These are phyloP conservation scores for Leptinotarsa rubiginosa DNA, from an alignment of 2,888 invertebrate species.

Conservation along the genomic window DNA sequence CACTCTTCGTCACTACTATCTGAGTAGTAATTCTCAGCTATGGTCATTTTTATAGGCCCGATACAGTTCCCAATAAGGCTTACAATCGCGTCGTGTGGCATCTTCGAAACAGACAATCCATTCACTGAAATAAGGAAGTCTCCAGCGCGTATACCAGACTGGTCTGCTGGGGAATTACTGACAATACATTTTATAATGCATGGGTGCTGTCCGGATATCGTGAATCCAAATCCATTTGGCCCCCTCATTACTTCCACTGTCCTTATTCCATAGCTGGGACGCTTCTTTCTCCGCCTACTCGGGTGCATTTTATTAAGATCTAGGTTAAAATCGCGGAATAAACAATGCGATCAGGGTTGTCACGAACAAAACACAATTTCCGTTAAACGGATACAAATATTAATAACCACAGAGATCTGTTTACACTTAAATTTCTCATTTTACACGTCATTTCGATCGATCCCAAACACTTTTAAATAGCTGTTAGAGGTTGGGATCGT, in stretches of 20 bases:
- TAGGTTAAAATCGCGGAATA: constrained; percentile 21
- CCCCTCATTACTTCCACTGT: constrained; percentile 89
- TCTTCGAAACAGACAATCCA: constrained; percentile 89
- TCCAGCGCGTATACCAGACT: constrained; percentile 89
- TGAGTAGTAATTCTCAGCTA: constrained; percentile 88
- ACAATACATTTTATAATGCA: constrained; percentile 96
- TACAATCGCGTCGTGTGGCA: constrained; percentile 94
- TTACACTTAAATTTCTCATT: constrained; percentile 30
- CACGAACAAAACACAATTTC: constrained; percentile 24
- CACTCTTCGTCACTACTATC: constrained; percentile 86
- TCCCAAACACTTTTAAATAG: constrained; percentile 61
- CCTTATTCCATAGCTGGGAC: constrained; percentile 80
- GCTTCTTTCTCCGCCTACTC: constrained; percentile 76
- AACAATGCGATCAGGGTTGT: constrained; percentile 41
- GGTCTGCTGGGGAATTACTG: constrained; percentile 88
- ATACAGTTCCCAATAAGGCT: constrained; percentile 88
- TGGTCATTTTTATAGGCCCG: constrained; percentile 85
- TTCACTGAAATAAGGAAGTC: constrained; percentile 94
- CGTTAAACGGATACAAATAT: constrained; percentile 11
- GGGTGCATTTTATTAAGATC: constrained; percentile 68
- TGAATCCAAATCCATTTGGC: constrained; percentile 94
- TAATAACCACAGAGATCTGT: constrained; percentile 13
- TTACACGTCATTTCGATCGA: constrained; percentile 52
- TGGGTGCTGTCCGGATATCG: constrained; percentile 96
- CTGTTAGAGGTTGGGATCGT: constrained; percentile 50